phyloP scores from a whole-genome alignment of 2,888 invertebrate species.

The Patella pellucida region DNA sequence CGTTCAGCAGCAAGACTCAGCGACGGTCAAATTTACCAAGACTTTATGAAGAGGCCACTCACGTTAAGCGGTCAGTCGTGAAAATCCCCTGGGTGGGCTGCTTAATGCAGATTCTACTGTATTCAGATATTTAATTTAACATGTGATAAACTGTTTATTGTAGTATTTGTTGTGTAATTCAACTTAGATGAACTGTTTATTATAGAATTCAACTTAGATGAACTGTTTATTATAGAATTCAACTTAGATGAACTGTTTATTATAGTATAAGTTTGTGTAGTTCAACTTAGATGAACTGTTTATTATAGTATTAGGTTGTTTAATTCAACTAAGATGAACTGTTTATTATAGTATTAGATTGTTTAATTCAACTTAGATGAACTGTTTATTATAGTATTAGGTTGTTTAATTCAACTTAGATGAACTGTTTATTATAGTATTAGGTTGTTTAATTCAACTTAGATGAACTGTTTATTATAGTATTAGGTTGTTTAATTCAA shows the following conservation, averaged over 20 bases:
- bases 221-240: conserved; percentile 78
- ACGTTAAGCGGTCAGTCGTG: too few species aligned
- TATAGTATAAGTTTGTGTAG: conserved; percentile 92
- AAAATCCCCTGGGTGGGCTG: too few species aligned
- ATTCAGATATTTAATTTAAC: conserved; percentile 96
- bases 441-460: conserved; percentile 93
- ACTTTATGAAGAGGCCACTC: too few species aligned
- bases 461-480: conserved; percentile 78
- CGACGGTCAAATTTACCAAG: too few species aligned
- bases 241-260: conserved; percentile 80
- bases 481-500: conserved; percentile 94
- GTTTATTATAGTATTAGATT: conserved; percentile 84
- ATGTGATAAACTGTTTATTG: conserved; percentile 78
- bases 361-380: conserved; percentile 88
- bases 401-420: conserved; percentile 95
- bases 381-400: conserved; percentile 80
- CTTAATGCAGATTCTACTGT: too few species aligned
- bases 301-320: conserved; percentile 88
- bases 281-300: conserved; percentile 83
- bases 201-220: conserved; percentile 86
- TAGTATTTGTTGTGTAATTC: conserved; percentile 94
- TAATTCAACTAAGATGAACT: conserved; percentile 87
- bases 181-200: conserved; percentile 81
- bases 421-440: conserved; percentile 77
- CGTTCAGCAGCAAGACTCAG: too few species aligned